Base-by-base conservation (phyloP, 2,113 vertebrate genomes). In the Miniopterus natalensis region DNA sequence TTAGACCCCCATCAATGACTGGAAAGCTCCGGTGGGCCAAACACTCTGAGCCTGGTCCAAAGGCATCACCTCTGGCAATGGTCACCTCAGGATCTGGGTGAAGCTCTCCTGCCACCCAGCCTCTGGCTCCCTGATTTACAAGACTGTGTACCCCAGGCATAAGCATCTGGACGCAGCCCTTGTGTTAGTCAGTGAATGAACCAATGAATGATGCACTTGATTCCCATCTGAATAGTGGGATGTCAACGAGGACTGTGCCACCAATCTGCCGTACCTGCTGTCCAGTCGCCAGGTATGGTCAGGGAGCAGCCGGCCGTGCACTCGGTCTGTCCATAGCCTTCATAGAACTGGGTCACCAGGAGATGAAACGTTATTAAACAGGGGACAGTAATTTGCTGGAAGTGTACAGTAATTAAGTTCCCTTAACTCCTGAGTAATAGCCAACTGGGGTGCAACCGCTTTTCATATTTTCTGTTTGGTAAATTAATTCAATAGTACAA, bases 251-350 rank as follows among this genome's bases (percentile, higher is more conserved):
- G 31, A 4, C 3, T 2, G 55, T 3, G 45, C 25, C 0, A 1
- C 8, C 68, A 7, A 23, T n/a, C 73, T 15, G 25, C 20, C 36
- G 36, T 98, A 99, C 99, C 99, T 98, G 99, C 99, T 31, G 99
- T 99, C 99, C 99, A 99, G 98, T 99, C 99, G 5, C 99, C 99
- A 59, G 99, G 99, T 77, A 99, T 1, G 0, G 99, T 99, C 97
- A 99, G 98, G 13, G 98, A 98, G 90, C 99, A 99, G 3, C 99
- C 99, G 21, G 99, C 99, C 18, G 99, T 99, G 57, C 99, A 99
- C 97, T 99, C 99, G 0, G 99, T 99, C 98, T 99, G 99, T 45
- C 99, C 99, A 1, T 99, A 99, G n/a, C 99, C 99, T 98, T 99
- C 99, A 86, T 99, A 99, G 97, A 99, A 99, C 99, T 99, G 94